phyloP scores from a whole-genome alignment of 2,113 vertebrate genomes.

The Cyphotilapia sp. region DNA sequence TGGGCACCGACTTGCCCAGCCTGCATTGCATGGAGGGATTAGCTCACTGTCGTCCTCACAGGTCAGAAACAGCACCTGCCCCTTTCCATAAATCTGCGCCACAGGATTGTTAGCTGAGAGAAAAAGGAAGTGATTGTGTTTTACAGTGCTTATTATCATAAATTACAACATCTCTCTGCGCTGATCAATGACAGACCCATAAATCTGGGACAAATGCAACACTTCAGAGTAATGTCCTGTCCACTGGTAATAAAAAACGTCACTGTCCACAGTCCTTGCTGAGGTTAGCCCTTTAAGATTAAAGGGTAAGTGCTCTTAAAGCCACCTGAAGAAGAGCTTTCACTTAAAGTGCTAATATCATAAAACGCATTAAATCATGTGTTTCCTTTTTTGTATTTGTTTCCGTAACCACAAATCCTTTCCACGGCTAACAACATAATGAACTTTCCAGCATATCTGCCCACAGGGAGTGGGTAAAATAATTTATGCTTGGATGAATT shows the following conservation, averaged over 20 bases:
- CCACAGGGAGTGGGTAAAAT: not conserved
- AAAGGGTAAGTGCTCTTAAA: constrained; percentile 1
- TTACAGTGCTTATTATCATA: not conserved
- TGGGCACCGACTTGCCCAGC: constrained; percentile 24
- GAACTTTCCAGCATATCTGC: constrained; percentile 18
- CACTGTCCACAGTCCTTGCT: not conserved
- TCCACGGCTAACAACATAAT: not conserved
- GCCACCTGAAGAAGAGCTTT: not conserved
- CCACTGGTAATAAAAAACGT: not conserved
- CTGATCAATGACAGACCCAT: not conserved
- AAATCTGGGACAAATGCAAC: constrained; percentile 4
- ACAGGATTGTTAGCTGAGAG: not conserved
- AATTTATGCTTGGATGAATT: not conserved
- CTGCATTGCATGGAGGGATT: constrained; percentile 26
- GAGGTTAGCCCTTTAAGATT: not conserved
- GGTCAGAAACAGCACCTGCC: constrained; percentile 42
- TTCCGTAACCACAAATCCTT: not conserved
- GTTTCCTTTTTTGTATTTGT: not conserved
- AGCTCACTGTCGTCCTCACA: constrained; percentile 65
- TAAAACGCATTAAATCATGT: not conserved
- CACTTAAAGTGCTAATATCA: not conserved
- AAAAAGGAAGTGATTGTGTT: not conserved
- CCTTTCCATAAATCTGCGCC: not conserved
- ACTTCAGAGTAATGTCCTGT: not conserved
- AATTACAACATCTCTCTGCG: not conserved